Evolutionary conservation across 2,888 invertebrate species (phyloP), one percentile per base, ranked within the genome.

Genomic region (Stictocephala bisonia): DNA sequence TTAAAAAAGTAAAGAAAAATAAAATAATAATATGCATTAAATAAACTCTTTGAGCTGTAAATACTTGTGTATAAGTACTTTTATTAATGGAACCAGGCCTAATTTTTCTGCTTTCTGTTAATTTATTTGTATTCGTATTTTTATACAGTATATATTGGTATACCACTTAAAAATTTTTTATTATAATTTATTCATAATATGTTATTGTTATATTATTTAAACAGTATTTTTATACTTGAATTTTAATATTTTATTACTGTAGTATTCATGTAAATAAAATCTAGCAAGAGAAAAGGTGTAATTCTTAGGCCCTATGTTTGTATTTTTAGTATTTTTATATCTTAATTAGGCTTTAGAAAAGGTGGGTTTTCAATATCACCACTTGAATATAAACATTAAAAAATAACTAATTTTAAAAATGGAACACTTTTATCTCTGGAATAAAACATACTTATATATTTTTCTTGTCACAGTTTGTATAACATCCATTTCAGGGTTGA

Each of bases 201-300:
- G n/a, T 56, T 56, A 56, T 56, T 56, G n/a, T 18, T n/a, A n/a
- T 56, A 56, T 56, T 56, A 56, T 31, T 56, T 56, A 18, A 56
- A 26, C 29, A 20, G 31, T 56, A 56, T 56, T 56, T 56, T 56
- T 56, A 56, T 56, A 56, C 56, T 26, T 56, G 56, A 56, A 56
- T 31, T 56, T 56, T 56, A n/a, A 56, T 56, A 56, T 56, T 56
- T 56, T 27, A 56, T 56, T 56, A 56, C 56, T 29, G 27, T 24
- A n/a, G 27, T 56, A 31, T 18, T 31, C n/a, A 56, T 56, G 31
- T 56, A n/a, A 20, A 56, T 56, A 56, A 56, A 4, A n/a, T 53
- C n/a, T 31, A 13, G 53, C 27, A 26, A 29, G 31, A 31, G 15
- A 24, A n/a, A n/a, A 56, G 18, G 31, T 13, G 31, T 56, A 13